phyloP scores from a whole-genome alignment of 2,113 vertebrate genomes.

The Eira barbara region DNA sequence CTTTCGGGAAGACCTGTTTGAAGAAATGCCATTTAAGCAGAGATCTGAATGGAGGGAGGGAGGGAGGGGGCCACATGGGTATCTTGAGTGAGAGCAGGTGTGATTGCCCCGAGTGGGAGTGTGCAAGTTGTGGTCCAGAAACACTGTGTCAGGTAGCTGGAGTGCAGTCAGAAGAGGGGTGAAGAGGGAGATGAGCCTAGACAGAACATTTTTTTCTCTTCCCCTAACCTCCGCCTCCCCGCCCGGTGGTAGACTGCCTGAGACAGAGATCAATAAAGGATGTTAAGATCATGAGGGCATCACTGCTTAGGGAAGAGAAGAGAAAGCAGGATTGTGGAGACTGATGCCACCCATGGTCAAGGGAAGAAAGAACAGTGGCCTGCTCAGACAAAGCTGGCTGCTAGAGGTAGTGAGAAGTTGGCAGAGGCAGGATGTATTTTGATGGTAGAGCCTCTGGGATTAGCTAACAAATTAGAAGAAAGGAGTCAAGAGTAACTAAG shows the following conservation, averaged over 20 bases:
- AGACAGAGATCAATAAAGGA: slow-evolving; percentile 23
- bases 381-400: background rate
- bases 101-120: background rate
- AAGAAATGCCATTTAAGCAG: background rate
- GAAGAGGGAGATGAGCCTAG: background rate
- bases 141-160: background rate
- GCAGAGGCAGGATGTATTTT: background rate
- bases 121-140: background rate
- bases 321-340: background rate
- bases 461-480: background rate
- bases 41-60: background rate
- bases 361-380: background rate
- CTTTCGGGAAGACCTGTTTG: background rate
- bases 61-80: background rate
- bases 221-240: background rate
- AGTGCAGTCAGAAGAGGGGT: background rate
- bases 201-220: background rate
- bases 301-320: too few species aligned
- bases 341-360: background rate
- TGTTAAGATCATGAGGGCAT: background rate
- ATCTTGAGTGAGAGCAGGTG: background rate
- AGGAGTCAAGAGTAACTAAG: background rate
- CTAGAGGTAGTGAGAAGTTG: background rate
- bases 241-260: background rate
- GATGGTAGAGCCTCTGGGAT: background rate